These are phyloP conservation scores for Sinosuthora webbiana DNA, from an alignment of 2,113 vertebrate genomes.

Conservation along the genomic window DNA sequence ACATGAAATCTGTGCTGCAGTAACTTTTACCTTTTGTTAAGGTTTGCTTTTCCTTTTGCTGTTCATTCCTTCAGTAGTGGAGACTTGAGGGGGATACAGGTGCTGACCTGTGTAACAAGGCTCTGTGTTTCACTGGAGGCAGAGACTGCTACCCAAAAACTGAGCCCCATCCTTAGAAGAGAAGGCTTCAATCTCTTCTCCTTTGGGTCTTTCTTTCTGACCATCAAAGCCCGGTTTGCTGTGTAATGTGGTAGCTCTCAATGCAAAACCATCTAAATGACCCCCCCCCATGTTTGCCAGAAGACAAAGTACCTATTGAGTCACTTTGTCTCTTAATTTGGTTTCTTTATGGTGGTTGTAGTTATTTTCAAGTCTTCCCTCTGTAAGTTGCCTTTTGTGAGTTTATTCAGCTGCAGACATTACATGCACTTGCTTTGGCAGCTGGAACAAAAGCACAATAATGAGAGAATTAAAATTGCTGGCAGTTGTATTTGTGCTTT, in stretches of 20 bases:
- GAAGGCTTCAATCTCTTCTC: background rate
- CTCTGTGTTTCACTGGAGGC: background rate
- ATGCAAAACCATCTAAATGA: background rate
- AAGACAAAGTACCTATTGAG: background rate
- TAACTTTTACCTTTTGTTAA: background rate
- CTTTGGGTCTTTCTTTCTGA: background rate
- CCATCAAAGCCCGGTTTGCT: background rate
- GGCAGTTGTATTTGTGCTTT: background rate
- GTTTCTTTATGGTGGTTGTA: background rate
- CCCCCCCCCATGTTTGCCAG: background rate
- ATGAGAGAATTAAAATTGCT: background rate
- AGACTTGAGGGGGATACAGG: background rate
- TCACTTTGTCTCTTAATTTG: background rate
- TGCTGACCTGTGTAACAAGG: background rate
- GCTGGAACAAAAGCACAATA: constrained; percentile 2
- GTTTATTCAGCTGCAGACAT: background rate
- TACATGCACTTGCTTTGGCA: background rate
- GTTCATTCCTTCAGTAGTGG: background rate
- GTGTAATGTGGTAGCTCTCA: background rate
- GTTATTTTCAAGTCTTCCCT: background rate
- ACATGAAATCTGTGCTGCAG: background rate
- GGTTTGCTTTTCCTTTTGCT: background rate
- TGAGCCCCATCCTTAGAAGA: background rate
- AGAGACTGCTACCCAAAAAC: background rate
- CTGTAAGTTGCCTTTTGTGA: background rate